Evolutionary conservation across 2,797 vertebrate genomes (phyloP), one percentile per base, ranked within the genome.

Genomic region (Knipowitschia caucasica): DNA sequence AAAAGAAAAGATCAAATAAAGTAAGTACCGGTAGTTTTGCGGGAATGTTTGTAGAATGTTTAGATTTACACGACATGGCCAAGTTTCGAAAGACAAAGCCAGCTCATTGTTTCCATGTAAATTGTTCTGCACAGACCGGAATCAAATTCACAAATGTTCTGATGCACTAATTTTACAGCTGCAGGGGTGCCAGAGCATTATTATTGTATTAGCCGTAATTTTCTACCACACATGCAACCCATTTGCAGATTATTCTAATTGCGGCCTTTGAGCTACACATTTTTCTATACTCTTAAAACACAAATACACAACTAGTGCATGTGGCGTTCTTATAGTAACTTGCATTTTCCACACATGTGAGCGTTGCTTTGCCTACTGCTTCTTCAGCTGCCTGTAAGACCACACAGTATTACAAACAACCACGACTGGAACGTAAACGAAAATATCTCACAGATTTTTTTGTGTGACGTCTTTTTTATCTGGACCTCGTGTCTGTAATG

Each of bases 171-270:
- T 44, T 27, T 15, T 44, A 24, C n/a, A 4, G 42, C 42, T 44
- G 42, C 42, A 17, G 42, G 42, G 42, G 24, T 26, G 42, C 24
- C 42, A 44, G 7, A 15, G 9, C 24, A 26, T 44, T 44, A 27
- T 44, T 44, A 44, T 44, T 44, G 42, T 27, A 44, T 44, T 44
- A 44, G 25, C n/a, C 15, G 42, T 44, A 27, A 44, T 44, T 44
- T 44, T 44, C 42, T 24, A 44, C 42, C 23, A 44, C 42, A 44
- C 42, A 44, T 44, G 42, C 42, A 44, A 44, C 24, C 42, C 9
- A 44, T 44, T 44, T 44, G 7, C 25, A 44, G 42, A 44, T 44
- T 44, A 27, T 27, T 44, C 15, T 44, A 44, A 44, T 44, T 15
- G 42, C 12, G 42, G 42, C 24, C 42, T 44, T 44, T 44, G n/a